Evolutionary conservation across 2,797 vertebrate genomes (phyloP), one percentile per base, ranked within the genome.

Genomic region (Lindbergichthys nudifrons): DNA sequence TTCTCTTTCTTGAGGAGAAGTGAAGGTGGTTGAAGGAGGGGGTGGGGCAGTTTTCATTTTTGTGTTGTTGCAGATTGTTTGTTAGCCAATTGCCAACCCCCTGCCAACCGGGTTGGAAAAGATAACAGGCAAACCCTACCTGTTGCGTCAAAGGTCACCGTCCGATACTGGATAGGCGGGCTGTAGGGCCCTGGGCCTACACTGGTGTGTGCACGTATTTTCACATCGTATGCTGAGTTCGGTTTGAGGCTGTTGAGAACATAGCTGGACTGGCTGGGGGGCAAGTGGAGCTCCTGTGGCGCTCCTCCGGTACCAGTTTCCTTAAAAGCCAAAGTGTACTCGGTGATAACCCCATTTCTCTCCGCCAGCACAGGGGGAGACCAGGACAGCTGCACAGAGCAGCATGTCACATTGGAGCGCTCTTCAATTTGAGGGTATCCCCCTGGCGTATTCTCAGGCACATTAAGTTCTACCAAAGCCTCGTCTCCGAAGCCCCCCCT

Each of bases 121-220:
- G 90, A 92, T 36, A 94, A 94, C 93, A 94, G 94, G 93, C 91
- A 91, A 96, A 88, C 94, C 97, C 96, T 99, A 99, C 98, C 98
- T 99, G 96, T 95, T 80, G 82, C 75, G 86, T 97, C 95, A 94
- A 96, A 93, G 93, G 96, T 96, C 94, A 96, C 95, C 46, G 97
- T 98, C 96, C 96, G 97, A 95, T 98, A 99, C 95, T 97, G 97
- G 93, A 97, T 94, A 43, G 96, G 96, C 0, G 97, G 97, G 95
- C 97, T 98, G 97, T 96, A 99, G 65, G 97, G 98, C 94, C 98
- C 98, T 12, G 98, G 96, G 94, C 98, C 98, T 95, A 97, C 96
- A 96, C 96, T 96, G 93, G 98, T 99, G 95, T 99, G 97, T 54
- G 98, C 98, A 58, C 97, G 97, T 90, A 99, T 97, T 97, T 97